Conservation (phyloP, 2,113 vertebrate species). For the Catagonus wagneri region DNA sequence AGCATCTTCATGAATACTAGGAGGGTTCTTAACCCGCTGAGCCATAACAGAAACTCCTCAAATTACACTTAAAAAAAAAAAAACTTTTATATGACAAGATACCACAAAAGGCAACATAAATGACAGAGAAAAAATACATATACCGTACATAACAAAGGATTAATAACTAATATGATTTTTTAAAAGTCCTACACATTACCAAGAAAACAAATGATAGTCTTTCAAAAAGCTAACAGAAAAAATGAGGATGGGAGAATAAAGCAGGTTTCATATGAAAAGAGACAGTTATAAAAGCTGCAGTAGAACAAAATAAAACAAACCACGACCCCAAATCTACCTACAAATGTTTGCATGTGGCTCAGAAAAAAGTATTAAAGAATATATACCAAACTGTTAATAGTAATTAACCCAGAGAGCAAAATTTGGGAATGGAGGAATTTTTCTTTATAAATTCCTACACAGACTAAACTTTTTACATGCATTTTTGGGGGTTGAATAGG, state of each 20-base stretch:
- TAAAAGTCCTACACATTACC: not conserved
- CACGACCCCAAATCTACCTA: not conserved
- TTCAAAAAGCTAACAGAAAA: slow-evolving; percentile 50
- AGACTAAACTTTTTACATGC: slow-evolving; percentile 13
- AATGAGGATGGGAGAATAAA: not conserved
- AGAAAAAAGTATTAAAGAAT: not conserved
- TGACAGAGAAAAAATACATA: not conserved
- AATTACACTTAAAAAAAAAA: too few species aligned
- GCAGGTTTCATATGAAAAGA: slow-evolving; percentile 10
- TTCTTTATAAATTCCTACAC: not conserved
- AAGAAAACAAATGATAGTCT: not conserved
- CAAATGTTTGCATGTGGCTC: not conserved
- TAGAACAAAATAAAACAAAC: slow-evolving; percentile 37
- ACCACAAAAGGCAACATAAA: slow-evolving; percentile 17
- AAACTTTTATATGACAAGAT: not conserved
- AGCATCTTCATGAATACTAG: too few species aligned
- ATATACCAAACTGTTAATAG: not conserved
- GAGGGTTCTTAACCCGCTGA: too few species aligned
- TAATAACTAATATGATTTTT: slow-evolving; percentile 3
- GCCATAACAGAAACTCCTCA: too few species aligned
- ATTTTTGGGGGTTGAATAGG: too few species aligned
- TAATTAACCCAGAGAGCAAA: not conserved
- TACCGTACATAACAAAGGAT: not conserved
- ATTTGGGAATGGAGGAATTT: not conserved
- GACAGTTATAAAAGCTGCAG: not conserved